phyloP scores from a whole-genome alignment of 2,888 invertebrate genomes.

The Cyaniris semiargus region DNA sequence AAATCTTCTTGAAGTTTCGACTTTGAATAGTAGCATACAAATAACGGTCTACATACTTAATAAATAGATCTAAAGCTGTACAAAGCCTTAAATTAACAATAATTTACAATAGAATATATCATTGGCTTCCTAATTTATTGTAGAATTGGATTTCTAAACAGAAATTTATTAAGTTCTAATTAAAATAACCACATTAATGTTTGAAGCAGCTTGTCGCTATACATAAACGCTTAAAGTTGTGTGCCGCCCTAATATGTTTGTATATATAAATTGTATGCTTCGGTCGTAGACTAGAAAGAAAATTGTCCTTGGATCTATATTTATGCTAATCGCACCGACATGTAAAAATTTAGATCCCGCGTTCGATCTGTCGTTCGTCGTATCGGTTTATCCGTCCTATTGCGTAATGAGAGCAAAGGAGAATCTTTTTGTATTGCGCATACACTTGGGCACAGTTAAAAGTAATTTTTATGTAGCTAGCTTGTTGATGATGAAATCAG shows the following conservation, averaged over 20 bases:
- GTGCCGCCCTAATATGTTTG: slow-evolving; percentile 57
- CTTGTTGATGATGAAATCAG: neutral
- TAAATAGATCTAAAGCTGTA: slow-evolving; percentile 15
- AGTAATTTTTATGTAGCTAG: too few relatives aligned
- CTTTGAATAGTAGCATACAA: slow-evolving; percentile 29
- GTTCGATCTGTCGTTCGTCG: too few relatives aligned
- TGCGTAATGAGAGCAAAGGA: neutral
- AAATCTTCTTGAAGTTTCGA: neutral
- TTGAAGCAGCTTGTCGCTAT: slow-evolving; percentile 44
- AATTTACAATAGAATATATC: neutral
- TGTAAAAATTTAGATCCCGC: too few relatives aligned
- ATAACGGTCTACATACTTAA: slow-evolving; percentile 34
- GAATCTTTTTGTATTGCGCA: neutral
- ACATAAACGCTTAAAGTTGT: slow-evolving; percentile 59
- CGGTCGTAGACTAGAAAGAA: slow-evolving; percentile 12
- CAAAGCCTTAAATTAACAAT: slow-evolving; percentile 10
- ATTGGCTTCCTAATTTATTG: neutral
- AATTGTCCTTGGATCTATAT: neutral
- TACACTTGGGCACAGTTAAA: neutral
- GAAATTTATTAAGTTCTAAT: slow-evolving; percentile 16
- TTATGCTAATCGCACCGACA: too few relatives aligned
- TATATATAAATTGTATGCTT: slow-evolving; percentile 45
- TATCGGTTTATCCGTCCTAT: neutral
- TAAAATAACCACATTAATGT: slow-evolving; percentile 24
- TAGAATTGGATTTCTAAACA: neutral